phyloP scores from a whole-genome alignment of 2,888 invertebrate genomes.

The Acholoe squamosa region DNA sequence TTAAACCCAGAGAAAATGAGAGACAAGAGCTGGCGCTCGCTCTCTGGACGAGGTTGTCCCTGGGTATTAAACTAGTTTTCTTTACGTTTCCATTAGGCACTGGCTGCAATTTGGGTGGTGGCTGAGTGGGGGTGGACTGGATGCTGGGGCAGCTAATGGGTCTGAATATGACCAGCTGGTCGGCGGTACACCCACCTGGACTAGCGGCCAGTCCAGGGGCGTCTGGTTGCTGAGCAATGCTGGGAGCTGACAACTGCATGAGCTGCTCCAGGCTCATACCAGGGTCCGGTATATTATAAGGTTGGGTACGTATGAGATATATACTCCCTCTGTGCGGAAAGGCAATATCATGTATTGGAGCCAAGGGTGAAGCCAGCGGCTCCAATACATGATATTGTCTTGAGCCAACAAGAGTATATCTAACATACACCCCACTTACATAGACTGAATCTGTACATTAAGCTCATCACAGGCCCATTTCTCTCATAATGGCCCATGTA shows the following conservation, averaged over 20 bases:
- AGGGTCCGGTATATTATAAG: background rate
- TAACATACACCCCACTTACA: no score
- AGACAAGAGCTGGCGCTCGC: background rate
- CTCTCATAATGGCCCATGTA: no score
- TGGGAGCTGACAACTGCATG: background rate
- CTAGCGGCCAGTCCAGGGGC: background rate
- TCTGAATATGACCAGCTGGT: slow-evolving; percentile 52
- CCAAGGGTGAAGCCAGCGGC: no score
- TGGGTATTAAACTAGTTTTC: slow-evolving; percentile 25
- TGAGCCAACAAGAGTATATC: no score
- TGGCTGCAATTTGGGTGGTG: slow-evolving; percentile 15
- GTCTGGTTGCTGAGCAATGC: background rate
- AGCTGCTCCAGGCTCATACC: background rate
- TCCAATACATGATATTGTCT: no score
- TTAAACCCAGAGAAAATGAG: background rate
- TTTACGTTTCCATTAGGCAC: slow-evolving; percentile 24
- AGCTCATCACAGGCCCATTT: no score
- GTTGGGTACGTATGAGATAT: no score
- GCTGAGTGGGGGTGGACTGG: background rate
- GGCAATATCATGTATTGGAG: no score
- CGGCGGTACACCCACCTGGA: slow-evolving; percentile 44
- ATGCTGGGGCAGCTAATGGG: slow-evolving; percentile 25
- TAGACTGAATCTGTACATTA: no score
- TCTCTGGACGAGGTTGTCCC: background rate
- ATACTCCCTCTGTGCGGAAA: no score